Evolutionary conservation across 2,888 invertebrate species (phyloP), one percentile per base, ranked within the genome.

Genomic region (Tiliacea aurago): DNA sequence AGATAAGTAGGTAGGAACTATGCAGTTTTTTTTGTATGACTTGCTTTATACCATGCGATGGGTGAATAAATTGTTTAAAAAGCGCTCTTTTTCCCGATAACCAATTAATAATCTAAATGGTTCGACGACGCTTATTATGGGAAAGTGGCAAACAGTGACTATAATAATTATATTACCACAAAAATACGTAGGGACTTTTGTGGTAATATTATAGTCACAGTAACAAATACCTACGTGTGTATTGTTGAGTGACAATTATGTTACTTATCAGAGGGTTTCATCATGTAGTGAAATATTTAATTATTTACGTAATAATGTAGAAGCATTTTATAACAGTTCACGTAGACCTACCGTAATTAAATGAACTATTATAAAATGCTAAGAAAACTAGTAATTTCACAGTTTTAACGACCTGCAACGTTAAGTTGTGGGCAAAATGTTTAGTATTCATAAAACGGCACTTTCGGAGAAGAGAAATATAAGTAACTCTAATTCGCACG

Each of bases 241-340:
- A 72, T 49, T 59, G 56, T 69, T 13, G 56, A 65, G 74, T 74
- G 68, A 58, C 33, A 70, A 70, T 70, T 67, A 67, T 45, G 59
- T 64, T 56, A 77, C 45, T 58, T 70, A 62, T 49, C 56, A 53
- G 51, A 62, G 43, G 73, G 55, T 80, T 80, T 80, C 80, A 68
- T 80, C 55, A 80, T 64, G 28, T 51, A 70, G 58, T 64, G 76
- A 75, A 79, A 68, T 80, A 37, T 37, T 37, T 37, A 37, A 6
- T 28, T 37, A 67, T 68, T 72, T 23, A 65, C 45, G 78, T 66
- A 74, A 58, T 66, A 62, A 49, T 65, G 33, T 58, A 59, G 3
- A 6, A 37, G 10, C 28, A 28, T 28, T 28, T 28, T 28, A 28
- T 28, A 28, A 28, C 28, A 28, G 28, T 28, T 28, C 28, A 28